These are phyloP conservation scores for Thomomys bottae DNA, from an alignment of 2,113 vertebrate genomes.

Conservation along the genomic window DNA sequence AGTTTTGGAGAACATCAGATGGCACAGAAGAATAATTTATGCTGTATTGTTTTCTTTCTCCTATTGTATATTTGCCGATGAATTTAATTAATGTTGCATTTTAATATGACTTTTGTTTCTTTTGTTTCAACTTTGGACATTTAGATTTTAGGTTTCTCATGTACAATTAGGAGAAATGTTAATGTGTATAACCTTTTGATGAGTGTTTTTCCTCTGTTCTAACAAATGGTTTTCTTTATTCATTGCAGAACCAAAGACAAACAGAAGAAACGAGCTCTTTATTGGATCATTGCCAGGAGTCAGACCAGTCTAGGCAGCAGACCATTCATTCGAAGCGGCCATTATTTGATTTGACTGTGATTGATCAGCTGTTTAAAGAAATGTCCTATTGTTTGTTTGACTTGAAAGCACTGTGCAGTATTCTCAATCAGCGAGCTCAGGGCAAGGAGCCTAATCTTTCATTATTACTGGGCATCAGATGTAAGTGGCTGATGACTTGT, in stretches of 20 bases:
- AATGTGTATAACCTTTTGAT: background rate
- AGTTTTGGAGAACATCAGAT: background rate
- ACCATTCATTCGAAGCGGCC: conserved; percentile 79
- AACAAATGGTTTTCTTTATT: background rate
- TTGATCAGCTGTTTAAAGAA: conserved; percentile 92
- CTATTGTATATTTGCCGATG: background rate
- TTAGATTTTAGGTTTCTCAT: background rate
- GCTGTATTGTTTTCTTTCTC: background rate
- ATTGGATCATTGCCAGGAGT: conserved; percentile 77
- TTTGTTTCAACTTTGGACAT: background rate
- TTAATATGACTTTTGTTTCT: background rate
- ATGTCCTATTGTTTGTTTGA: conserved; percentile 96
- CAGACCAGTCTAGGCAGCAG: conserved; percentile 76
- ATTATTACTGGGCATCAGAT: conserved; percentile 94
- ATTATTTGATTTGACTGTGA: conserved; percentile 85
- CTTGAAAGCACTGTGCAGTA: conserved; percentile 94
- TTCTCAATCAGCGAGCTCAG: conserved; percentile 94
- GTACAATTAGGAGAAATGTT: background rate
- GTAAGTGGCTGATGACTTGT: conserved; percentile 85
- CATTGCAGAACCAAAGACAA: conserved; percentile 86
- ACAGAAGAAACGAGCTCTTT: conserved; percentile 82
- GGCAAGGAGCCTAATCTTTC: conserved; percentile 97
- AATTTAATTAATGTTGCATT: background rate
- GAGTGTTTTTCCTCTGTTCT: background rate
- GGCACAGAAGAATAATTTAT: background rate